Conservation (phyloP, 2,113 vertebrate species). For the Pangasianodon hypophthalmus region DNA sequence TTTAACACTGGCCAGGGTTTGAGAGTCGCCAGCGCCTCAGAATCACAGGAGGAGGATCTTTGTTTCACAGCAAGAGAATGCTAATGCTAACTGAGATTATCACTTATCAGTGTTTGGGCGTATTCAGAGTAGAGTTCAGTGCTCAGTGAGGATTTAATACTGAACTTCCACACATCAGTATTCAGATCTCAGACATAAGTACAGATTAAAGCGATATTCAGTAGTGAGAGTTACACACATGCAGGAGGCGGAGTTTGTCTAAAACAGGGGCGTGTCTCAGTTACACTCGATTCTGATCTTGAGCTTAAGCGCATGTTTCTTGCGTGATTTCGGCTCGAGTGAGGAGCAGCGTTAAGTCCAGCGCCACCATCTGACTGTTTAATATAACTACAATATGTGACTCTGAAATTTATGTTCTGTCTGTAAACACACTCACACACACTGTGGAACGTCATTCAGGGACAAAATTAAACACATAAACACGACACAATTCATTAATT, state of each 20-base stretch:
- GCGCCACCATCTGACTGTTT: no score
- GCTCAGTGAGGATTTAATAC: neutral
- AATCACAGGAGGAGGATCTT: slow-evolving; percentile 46
- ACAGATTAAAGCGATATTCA: neutral
- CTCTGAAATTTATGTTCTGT: no score
- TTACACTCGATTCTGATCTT: neutral
- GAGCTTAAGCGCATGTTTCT: neutral
- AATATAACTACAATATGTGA: no score
- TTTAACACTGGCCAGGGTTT: slow-evolving; percentile 63
- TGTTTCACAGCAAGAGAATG: slow-evolving; percentile 38
- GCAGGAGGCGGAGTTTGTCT: neutral
- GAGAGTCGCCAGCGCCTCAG: slow-evolving; percentile 53
- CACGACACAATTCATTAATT: no score
- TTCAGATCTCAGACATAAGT: neutral
- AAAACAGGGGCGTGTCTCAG: neutral
- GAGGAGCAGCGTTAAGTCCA: no score
- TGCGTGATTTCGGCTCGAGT: neutral
- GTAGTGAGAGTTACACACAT: no score
- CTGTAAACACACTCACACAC: neutral
- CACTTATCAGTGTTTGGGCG: neutral
- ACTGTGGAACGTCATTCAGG: neutral
- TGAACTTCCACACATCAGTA: neutral
- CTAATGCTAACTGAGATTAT: slow-evolving; percentile 9
- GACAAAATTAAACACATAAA: no score
- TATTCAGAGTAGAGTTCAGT: neutral